Conservation (phyloP, 92 coral and sea anemone species). For the Phymanthus crucifer region DNA sequence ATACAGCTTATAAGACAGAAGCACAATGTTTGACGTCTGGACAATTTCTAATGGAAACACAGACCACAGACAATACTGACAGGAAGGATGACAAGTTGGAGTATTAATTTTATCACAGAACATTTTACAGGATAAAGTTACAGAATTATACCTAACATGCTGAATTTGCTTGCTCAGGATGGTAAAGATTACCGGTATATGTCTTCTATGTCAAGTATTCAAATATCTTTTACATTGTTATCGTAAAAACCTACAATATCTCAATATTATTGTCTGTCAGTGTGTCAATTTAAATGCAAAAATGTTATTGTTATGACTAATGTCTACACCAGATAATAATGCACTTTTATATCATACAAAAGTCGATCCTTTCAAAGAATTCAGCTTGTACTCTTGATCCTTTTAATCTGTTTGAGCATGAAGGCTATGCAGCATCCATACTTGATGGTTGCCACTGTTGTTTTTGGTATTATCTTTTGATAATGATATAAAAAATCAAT, state of each 20-base stretch:
- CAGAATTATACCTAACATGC: not conserved
- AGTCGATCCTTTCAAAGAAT: no score
- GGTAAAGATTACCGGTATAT: not conserved
- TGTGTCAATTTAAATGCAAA: not conserved
- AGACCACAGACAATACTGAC: not conserved
- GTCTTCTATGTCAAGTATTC: not conserved
- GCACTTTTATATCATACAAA: no score
- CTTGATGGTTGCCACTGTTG: no score
- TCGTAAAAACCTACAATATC: not conserved
- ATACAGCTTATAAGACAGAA: not conserved
- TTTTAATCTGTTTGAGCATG: no score
- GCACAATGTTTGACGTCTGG: not conserved
- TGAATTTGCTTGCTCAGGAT: not conserved
- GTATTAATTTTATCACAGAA: not conserved
- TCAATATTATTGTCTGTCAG: slow-evolving; percentile 1
- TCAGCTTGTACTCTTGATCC: no score
- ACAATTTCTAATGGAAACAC: not conserved
- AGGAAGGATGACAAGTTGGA: not conserved
- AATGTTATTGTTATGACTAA: no score
- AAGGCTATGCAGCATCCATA: no score
- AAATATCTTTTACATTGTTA: not conserved
- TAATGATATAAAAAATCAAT: not conserved
- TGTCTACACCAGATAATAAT: no score
- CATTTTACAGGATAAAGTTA: not conserved
- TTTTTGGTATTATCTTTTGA: not conserved